Base-by-base conservation (phyloP, 2,113 vertebrate species). In the Panthera leo region DNA sequence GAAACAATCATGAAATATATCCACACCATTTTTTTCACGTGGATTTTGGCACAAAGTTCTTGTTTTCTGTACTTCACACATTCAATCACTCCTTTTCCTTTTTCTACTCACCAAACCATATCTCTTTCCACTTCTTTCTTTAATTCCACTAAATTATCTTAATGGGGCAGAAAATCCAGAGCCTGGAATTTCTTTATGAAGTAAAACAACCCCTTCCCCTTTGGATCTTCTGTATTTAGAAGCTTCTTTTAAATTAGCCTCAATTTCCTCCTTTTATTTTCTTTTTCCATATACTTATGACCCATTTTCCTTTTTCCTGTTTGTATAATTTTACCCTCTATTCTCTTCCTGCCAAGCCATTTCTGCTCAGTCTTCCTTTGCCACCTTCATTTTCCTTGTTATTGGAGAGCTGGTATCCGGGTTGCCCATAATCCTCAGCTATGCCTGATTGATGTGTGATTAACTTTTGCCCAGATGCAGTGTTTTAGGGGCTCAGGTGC, bases 141-240 rank as follows among this genome's bases (percentile, higher is more conserved):
- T 29, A 94, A n/a, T 92, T 45, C 23, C 78, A 29, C 4, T 58
- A 71, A 86, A 78, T 96, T 95, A 61, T 84, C 39, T 87, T 94
- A 79, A 75, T 88, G 53, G 4, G 15, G 23, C n/a, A 61, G 39
- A 61, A 89, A 97, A 93, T 84, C 14, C 14, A 94, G 61, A 86
- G 15, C 13, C 36, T 90, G 31, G 18, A 68, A 73, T 87, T 92
- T 75, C 68, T 42, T 96, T 88, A 45, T 42, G 23, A 78, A 87
- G 21, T 80, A 45, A 88, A 73, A 68, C 5, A 68, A 79, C 4
- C 2, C 13, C 34, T 84, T 73, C 63, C 5, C 18, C 36, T 82
- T 78, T 87, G 34, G 18, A 79, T 84, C 19, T 51, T 67, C 51
- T 90, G n/a, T 55, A 79, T 89, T 82, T 87, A 58, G 79, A 84